Conservation (phyloP, 2,888 invertebrate genomes). For the Hirtodrosophila confusa region DNA sequence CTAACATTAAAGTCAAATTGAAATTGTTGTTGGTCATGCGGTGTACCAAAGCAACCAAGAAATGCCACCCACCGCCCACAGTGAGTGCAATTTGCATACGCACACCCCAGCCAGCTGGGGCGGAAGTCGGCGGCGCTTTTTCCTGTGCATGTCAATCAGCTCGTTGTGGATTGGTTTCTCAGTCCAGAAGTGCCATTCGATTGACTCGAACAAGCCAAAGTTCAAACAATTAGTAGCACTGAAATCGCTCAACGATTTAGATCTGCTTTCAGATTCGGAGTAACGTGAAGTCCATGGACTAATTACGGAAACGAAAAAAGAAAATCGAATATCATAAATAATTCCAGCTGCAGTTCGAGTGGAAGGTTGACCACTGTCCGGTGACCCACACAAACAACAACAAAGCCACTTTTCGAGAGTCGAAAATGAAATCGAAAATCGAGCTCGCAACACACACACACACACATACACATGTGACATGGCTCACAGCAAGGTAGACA, state of each 20-base stretch:
- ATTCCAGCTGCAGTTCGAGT: conserved; percentile 44
- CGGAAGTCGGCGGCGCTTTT: conserved; percentile 22
- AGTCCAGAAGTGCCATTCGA: conserved; percentile 1
- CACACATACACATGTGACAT: too few species aligned
- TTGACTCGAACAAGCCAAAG: conserved; percentile 25
- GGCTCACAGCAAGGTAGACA: conserved; percentile 15
- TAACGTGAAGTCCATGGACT: conserved; percentile 33
- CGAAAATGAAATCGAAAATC: conserved; percentile 50
- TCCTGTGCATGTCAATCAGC: conserved; percentile 49
- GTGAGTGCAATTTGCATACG: conserved; percentile 45
- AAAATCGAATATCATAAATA: conserved; percentile 64
- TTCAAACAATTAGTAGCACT: conserved; percentile 4
- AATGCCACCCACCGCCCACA: conserved; percentile 24
- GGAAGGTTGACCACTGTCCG: conserved; percentile 31
- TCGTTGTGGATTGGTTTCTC: conserved; percentile 12
- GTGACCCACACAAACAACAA: conserved; percentile 21
- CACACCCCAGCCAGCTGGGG: conserved; percentile 4
- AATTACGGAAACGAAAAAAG: conserved; percentile 58
- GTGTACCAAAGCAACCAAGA: conserved; percentile 30
- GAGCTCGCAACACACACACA: conserved; percentile 16
- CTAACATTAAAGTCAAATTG: background rate
- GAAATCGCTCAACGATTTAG: conserved; percentile 17
- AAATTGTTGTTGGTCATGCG: conserved; percentile 22
- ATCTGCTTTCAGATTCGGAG: conserved; percentile 13
- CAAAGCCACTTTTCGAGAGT: conserved; percentile 38